A percentile compares a stretch with the other conserved stretches of the same genome.
phyloP scores from a whole-genome alignment of 2,888 invertebrate species.

The Ichneumoninae sp. region DNA sequence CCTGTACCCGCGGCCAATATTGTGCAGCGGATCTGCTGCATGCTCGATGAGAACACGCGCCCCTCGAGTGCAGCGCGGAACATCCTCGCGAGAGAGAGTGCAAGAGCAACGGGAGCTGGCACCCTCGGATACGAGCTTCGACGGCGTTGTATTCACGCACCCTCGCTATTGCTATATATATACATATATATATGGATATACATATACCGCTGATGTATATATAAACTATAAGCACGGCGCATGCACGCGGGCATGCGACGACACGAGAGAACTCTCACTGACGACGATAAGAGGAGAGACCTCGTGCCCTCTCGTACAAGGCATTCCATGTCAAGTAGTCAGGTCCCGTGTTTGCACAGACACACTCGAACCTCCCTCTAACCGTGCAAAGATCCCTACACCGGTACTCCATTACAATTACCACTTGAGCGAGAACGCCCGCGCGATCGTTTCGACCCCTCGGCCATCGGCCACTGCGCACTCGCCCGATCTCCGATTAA shows the following conservation, averaged over 20 bases:
- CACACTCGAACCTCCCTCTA: slow-evolving; percentile 45
- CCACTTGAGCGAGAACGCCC: slow-evolving; percentile 51
- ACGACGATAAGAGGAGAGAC: slow-evolving; percentile 7
- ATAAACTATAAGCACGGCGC: background rate
- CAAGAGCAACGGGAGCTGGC: slow-evolving; percentile 10
- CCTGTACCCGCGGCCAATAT: background rate
- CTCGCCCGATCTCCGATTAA: slow-evolving; percentile 11
- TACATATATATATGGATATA: too few species aligned
- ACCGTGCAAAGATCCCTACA: slow-evolving; percentile 37
- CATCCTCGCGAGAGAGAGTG: slow-evolving; percentile 18
- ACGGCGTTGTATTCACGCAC: slow-evolving; percentile 2
- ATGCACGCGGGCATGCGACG: slow-evolving; percentile 28
- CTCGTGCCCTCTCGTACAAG: slow-evolving; percentile 41
- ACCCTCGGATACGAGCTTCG: slow-evolving; percentile 16
- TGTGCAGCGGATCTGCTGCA: slow-evolving; percentile 34
- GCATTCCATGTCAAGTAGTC: slow-evolving; percentile 59
- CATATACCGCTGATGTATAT: background rate
- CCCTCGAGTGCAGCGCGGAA: slow-evolving; percentile 19
- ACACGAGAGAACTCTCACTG: slow-evolving; percentile 33
- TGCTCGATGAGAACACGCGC: slow-evolving; percentile 3
- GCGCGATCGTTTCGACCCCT: slow-evolving; percentile 30
- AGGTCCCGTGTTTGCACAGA: slow-evolving; percentile 62
- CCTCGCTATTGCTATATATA: background rate
- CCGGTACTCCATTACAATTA: slow-evolving; percentile 61
- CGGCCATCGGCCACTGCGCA: background rate